A percentile compares a stretch with the other conserved stretches of the same genome.
Conservation (phyloP, 1,140 invertebrate species). For the Calycopis cecrops region DNA sequence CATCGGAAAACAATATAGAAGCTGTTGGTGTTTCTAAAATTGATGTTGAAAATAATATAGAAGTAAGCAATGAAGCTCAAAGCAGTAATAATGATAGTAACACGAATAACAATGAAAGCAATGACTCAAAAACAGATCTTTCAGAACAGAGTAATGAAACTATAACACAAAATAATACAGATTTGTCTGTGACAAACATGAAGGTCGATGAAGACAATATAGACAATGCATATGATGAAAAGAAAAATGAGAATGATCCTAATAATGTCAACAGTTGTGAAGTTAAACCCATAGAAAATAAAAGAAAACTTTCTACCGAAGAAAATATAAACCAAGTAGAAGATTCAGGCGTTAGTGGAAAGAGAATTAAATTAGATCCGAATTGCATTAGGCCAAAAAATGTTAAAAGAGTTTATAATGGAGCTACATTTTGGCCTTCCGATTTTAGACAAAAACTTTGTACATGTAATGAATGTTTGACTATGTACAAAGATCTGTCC, state of each 20-base stretch:
- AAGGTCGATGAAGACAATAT: not conserved
- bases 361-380: conserved; percentile 31
- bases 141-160: conserved; percentile 6
- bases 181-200: not conserved
- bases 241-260: not conserved
- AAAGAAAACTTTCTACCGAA: conserved; percentile 45
- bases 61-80: not conserved
- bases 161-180: not conserved
- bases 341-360: conserved; percentile 27
- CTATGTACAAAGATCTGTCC: conserved; percentile 81
- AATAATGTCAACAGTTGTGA: conserved; percentile 16
- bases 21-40: not conserved
- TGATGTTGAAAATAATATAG: not conserved
- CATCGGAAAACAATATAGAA: too few relatives aligned
- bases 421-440: conserved; percentile 81
- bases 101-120: not conserved
- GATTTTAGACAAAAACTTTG: conserved; percentile 87
- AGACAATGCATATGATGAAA: not conserved
- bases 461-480: conserved; percentile 78
- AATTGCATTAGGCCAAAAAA: conserved; percentile 40
- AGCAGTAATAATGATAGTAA: not conserved
- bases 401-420: conserved; percentile 39
- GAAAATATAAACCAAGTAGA: conserved; percentile 17
- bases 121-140: too few relatives aligned
- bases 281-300: conserved; percentile 22